Conservation (phyloP, 2,113 vertebrate genomes). For the Sclerurus mexicanus region DNA sequence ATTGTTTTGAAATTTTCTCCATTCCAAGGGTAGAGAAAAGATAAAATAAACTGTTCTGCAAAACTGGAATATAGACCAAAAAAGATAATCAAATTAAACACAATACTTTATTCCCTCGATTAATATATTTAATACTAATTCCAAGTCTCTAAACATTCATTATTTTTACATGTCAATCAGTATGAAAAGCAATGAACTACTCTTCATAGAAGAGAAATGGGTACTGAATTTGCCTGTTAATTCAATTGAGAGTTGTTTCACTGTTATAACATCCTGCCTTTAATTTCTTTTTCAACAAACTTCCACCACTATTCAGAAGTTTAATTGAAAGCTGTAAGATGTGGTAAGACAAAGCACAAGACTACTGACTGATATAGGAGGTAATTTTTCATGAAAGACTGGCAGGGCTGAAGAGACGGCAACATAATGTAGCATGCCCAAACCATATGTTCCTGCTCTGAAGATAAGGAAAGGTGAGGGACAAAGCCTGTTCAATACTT, state of each 20-base stretch:
- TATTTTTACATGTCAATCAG: background rate
- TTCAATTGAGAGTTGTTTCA: background rate
- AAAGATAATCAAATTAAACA: background rate
- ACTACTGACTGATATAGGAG: background rate
- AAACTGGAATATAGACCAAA: background rate
- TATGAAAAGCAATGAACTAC: background rate
- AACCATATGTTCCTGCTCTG: rapidly evolving
- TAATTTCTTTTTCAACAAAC: background rate
- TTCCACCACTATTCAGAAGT: background rate
- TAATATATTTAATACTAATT: background rate
- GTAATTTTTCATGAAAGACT: background rate
- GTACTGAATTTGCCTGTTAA: background rate
- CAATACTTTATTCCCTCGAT: background rate
- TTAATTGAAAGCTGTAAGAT: background rate
- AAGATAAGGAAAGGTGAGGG: background rate
- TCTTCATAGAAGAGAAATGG: background rate
- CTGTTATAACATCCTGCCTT: background rate
- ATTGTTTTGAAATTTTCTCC: background rate
- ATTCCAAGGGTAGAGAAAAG: background rate
- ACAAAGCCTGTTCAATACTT: background rate
- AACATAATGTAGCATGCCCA: rapidly evolving
- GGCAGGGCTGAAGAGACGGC: background rate
- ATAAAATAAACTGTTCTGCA: background rate
- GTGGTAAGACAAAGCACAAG: background rate
- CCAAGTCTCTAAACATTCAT: background rate